A percentile compares a stretch with the other conserved stretches of the same genome.
Conservation (phyloP, 1,140 invertebrate genomes). For the Camponotus floridanus region DNA sequence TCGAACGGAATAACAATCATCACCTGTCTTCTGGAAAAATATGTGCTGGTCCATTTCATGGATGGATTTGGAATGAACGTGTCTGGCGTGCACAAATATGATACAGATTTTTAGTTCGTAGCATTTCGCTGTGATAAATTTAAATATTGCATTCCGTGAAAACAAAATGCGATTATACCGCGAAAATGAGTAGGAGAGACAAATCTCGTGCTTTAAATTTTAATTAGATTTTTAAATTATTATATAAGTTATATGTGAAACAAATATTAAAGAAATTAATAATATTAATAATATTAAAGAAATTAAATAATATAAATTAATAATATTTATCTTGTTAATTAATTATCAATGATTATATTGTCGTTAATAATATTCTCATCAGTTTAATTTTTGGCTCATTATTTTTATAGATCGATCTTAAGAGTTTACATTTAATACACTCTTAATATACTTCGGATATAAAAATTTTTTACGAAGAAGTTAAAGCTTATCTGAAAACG, state of each 20-base stretch:
- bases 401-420: constrained; percentile 24
- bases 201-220: constrained; percentile 7
- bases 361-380: background rate
- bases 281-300: background rate
- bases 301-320: background rate
- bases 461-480: constrained; percentile 26
- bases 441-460: background rate
- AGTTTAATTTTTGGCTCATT: background rate
- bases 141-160: constrained; percentile 17
- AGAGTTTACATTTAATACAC: no score
- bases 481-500: constrained; percentile 30
- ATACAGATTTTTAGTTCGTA: constrained; percentile 13
- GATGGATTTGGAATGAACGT: constrained; percentile 40
- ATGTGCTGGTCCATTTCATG: constrained; percentile 23
- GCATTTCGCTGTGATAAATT: constrained; percentile 25
- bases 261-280: background rate
- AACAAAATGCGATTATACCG: background rate
- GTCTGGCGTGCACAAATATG: constrained; percentile 18
- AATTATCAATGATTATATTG: background rate
- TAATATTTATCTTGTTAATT: background rate
- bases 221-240: background rate
- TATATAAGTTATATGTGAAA: background rate
- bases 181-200: background rate
- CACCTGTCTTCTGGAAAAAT: constrained; percentile 5
- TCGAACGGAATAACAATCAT: constrained; percentile 50